Evolutionary conservation across 2,113 vertebrate species (phyloP), one percentile per base, ranked within the genome.

Genomic region (Dipodomys spectabilis): DNA sequence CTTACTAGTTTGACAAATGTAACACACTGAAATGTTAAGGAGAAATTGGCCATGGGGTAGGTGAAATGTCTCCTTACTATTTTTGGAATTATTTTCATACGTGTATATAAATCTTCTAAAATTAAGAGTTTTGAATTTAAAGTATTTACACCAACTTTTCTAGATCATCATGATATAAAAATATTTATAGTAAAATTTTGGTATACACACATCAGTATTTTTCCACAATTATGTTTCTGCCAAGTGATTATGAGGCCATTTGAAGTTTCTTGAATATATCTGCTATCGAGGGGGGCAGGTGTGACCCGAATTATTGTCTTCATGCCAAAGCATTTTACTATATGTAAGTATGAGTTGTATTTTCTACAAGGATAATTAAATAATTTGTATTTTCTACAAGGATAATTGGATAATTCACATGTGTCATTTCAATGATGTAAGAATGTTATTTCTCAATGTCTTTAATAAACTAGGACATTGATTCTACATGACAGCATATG

Each of bases 391-490:
- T 16, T 87, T 83, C 77, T 80, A 11, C 6, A 30, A 30, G 27
- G 28, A 68, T 68, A 68, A 12, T 62, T 83, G 30, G 77, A 83
- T 3, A 80, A 20, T 65, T 80, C 30, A 80, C 20, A 67, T 90
- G 49, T 35, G 49, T 39, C 82, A 67, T 19, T 30, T 22, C 60
- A 22, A 68, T n/a, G 6, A 9, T 74, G 69, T 44, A 81, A 91
- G 0, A 81, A 82, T 39, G 84, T 44, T 84, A 77, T 86, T 39
- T 85, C 44, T 77, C 25, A 67, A 44, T 44, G 5, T 32, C 88
- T 92, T 78, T 28, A 68, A 53, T 82, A 82, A 88, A 85, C 4
- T 27, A 78, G 65, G 22, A 19, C 25, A 92, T 92, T 32, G 22
- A 23, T 80, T 90, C 39, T 75, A 44, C 28, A 15, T 77, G 30